phyloP scores from a whole-genome alignment of 2,888 invertebrate species.

The Eilema griseolum region DNA sequence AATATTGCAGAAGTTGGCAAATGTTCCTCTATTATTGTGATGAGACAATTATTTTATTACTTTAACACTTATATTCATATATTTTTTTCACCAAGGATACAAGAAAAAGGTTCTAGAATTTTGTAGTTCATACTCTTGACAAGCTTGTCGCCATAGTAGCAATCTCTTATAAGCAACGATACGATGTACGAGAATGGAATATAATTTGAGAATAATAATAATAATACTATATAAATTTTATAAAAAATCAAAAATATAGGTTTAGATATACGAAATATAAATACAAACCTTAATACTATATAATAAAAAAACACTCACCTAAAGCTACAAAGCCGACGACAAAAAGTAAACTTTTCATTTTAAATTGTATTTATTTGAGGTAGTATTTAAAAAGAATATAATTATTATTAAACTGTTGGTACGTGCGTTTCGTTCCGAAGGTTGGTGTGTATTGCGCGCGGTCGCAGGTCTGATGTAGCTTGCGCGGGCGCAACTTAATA shows the following conservation, averaged over 20 bases:
- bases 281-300: neutral
- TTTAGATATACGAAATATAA: neutral
- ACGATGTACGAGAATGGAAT: neutral
- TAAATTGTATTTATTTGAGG: constrained; percentile 47
- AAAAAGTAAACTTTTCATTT: constrained; percentile 75
- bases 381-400: constrained; percentile 53
- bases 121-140: neutral
- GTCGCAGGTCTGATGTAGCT: constrained; percentile 60
- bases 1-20: neutral
- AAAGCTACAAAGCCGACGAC: constrained; percentile 68
- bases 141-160: neutral
- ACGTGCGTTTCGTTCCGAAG: constrained; percentile 79
- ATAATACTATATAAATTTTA: neutral
- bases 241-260: neutral
- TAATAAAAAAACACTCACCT: constrained; percentile 66
- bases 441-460: constrained; percentile 76
- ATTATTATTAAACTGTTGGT: constrained; percentile 53
- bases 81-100: neutral
- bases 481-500: constrained; percentile 62
- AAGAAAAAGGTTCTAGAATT: neutral
- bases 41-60: neutral
- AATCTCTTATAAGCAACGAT: neutral
- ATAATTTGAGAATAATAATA: neutral
- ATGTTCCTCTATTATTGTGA: neutral
- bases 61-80: neutral